Base-by-base conservation (phyloP, 2,113 vertebrate species). In the Xenopus borealis region DNA sequence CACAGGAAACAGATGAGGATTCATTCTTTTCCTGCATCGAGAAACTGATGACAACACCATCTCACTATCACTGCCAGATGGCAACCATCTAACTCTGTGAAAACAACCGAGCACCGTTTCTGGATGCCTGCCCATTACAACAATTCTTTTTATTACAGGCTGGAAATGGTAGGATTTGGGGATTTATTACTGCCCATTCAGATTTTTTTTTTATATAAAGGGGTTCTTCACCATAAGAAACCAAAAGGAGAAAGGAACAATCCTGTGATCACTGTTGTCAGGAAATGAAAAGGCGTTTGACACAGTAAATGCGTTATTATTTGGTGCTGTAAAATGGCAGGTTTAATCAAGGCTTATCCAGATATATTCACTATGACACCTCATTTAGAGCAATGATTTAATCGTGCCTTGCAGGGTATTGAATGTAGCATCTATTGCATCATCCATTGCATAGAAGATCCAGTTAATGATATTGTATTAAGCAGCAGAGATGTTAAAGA, bases 1-100 rank as follows among this genome's bases (percentile, higher is more conserved):
- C 96, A 93, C 95, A 96, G 96, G 96, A 98, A 98, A 98, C 96
- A 98, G 95, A 97, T 94, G 93, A 94, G 91, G 90, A 94, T 93
- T 92, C 84, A 91, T 91, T 93, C 91, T 90, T 93, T 96, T 95
- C 95, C 94, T 93, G 94, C 94, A 91, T 94, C 90, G 90, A 89
- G 89, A 94, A 95, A 95, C 89, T 92, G 94, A 94, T 95, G 94
- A 96, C 95, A 95, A 92, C 85, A 80, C 86, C 87, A 89, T 91
- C 92, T 94, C 92, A 90, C 91, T 94, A 92, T 94, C 92, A 91
- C 83, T 91, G 89, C 90, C 91, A 93, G 90, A 91, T 91, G 93
- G 92, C 92, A 92, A 88, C 89, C 91, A 92, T 90, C 90, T 79
- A 87, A 90, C 87, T 85, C 91, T 91, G 92, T 89, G 85, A 84